These are phyloP conservation scores for Aleiodes leptofemur DNA, from an alignment of 2,888 invertebrate species.

Conservation along the genomic window DNA sequence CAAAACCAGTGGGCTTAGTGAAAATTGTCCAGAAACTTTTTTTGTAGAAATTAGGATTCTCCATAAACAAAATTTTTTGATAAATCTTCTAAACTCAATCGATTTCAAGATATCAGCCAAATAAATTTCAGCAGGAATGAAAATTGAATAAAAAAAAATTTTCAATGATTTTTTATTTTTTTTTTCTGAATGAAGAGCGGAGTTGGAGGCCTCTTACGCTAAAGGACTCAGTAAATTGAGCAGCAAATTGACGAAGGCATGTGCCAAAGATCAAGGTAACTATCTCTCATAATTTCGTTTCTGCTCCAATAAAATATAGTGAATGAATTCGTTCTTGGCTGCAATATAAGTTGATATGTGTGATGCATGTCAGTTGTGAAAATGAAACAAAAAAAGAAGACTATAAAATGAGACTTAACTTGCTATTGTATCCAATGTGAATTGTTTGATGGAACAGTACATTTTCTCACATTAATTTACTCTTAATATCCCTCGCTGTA, in stretches of 20 bases:
- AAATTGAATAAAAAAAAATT: conserved; percentile 7
- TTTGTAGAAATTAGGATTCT: no score
- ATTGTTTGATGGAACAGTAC: no score
- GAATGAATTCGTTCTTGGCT: neutral
- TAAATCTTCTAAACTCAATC: no score
- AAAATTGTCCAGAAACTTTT: no score
- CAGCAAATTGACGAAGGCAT: conserved; percentile 88
- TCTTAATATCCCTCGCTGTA: no score
- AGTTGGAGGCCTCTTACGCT: conserved; percentile 92
- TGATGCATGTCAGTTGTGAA: neutral
- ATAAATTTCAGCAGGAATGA: neutral
- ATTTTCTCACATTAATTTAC: no score
- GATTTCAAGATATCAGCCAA: neutral
- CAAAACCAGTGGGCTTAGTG: no score
- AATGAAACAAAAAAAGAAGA: no score
- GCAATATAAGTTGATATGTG: neutral
- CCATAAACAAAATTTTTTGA: no score
- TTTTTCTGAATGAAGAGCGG: conserved; percentile 81
- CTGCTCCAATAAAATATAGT: neutral
- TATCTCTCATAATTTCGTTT: neutral
- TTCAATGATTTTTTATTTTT: conserved; percentile 18
- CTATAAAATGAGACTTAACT: no score
- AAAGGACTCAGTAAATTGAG: conserved; percentile 93
- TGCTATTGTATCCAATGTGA: no score
- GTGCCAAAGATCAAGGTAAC: conserved; percentile 77